Conservation (phyloP, 2,113 vertebrate genomes). For the Pelvicachromis taeniatus region DNA sequence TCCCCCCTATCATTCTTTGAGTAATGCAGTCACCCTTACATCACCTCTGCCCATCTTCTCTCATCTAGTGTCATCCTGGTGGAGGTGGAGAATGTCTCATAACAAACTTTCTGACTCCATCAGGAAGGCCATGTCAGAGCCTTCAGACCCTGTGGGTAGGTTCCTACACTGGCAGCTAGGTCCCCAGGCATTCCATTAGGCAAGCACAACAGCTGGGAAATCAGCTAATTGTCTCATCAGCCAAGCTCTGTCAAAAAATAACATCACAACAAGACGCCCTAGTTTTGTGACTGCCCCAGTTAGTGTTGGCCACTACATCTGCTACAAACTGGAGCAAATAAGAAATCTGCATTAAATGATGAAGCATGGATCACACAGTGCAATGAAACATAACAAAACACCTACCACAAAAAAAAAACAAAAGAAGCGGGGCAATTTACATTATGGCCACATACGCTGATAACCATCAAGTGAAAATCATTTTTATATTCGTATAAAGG, state of each 20-base stretch:
- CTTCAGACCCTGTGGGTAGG: constrained; percentile 15
- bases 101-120: constrained; percentile 41
- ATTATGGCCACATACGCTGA: background rate
- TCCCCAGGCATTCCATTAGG: constrained; percentile 51
- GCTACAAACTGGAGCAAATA: background rate
- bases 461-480: background rate
- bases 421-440: background rate
- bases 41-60: background rate
- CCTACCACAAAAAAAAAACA: background rate
- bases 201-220: constrained; percentile 61
- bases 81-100: constrained; percentile 33
- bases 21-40: background rate
- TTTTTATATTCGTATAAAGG: background rate
- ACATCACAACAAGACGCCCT: constrained; percentile 21
- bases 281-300: constrained; percentile 16
- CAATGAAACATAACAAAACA: background rate
- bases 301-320: background rate
- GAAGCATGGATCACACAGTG: background rate
- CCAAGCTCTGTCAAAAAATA: constrained; percentile 14
- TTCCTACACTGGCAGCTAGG: constrained; percentile 55
- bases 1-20: background rate
- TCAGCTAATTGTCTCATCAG: constrained; percentile 42
- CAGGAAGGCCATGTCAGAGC: constrained; percentile 17
- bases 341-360: background rate
- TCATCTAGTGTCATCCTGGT: background rate